Conservation (phyloP, 2,888 invertebrate genomes). For the Abrostola triplasia region DNA sequence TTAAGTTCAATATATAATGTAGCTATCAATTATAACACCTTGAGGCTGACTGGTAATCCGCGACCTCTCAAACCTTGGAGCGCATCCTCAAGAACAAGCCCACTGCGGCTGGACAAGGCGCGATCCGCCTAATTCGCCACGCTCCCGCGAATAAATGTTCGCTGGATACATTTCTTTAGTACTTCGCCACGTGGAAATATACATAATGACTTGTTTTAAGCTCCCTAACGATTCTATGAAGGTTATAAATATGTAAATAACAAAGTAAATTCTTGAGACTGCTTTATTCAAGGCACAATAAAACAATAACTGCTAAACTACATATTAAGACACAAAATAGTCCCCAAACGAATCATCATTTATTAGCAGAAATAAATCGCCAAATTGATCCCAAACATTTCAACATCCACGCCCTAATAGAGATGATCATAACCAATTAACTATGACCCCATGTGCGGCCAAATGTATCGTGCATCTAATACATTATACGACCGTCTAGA, state of each 20-base stretch:
- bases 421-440: constrained; percentile 57
- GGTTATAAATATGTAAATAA: constrained; percentile 9
- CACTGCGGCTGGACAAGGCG: constrained; percentile 77
- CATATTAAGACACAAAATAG: neutral
- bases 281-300: no score
- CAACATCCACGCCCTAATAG: constrained; percentile 49
- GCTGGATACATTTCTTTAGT: constrained; percentile 53
- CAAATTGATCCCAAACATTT: constrained; percentile 47
- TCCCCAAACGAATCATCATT: constrained; percentile 7
- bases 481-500: constrained; percentile 60
- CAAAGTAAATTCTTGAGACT: neutral
- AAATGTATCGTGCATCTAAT: constrained; percentile 42
- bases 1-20: neutral
- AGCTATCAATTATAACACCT: no score
- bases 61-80: constrained; percentile 50
- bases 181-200: constrained; percentile 44
- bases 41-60: constrained; percentile 46
- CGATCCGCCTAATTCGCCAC: constrained; percentile 78
- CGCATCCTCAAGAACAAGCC: constrained; percentile 62
- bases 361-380: constrained; percentile 39
- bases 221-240: constrained; percentile 3
- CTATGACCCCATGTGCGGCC: constrained; percentile 51
- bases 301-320: no score
- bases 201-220: constrained; percentile 46
- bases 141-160: constrained; percentile 62